phyloP scores from a whole-genome alignment of 2,113 vertebrate genomes.

The Etia nguti region DNA sequence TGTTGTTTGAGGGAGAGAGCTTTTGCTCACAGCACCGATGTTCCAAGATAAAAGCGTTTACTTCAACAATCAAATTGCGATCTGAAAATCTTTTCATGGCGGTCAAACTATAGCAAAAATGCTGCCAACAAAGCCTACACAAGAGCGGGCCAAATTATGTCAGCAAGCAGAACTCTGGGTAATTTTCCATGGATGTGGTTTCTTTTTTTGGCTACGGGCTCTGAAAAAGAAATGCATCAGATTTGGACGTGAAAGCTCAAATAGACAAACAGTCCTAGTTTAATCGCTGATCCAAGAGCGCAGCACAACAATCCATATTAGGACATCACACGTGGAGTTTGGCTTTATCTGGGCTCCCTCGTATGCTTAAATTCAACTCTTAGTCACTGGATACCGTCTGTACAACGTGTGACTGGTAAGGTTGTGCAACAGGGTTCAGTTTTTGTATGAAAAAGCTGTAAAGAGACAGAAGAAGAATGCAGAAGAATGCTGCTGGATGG shows the following conservation, averaged over 20 bases:
- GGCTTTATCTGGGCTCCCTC: background rate
- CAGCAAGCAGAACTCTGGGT: background rate
- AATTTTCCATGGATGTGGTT: background rate
- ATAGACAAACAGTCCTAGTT: background rate
- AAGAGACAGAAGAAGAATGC: background rate
- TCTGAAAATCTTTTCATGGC: background rate
- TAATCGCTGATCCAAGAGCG: background rate
- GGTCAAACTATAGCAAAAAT: background rate
- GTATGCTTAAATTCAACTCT: background rate
- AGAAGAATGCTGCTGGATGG: background rate
- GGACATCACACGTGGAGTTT: background rate
- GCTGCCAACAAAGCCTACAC: background rate
- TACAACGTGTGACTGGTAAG: background rate
- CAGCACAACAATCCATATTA: background rate
- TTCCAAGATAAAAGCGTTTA: background rate
- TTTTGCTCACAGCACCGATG: background rate
- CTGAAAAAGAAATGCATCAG: background rate
- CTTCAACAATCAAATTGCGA: background rate
- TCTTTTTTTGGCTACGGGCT: background rate
- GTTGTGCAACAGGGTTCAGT: background rate
- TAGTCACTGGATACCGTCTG: rapidly evolving
- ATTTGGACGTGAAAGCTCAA: background rate
- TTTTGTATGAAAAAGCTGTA: background rate
- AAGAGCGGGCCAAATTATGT: background rate
- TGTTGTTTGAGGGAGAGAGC: background rate